Evolutionary conservation across 2,888 invertebrate genomes (phyloP).

Genomic region (Apamea monoglypha): DNA sequence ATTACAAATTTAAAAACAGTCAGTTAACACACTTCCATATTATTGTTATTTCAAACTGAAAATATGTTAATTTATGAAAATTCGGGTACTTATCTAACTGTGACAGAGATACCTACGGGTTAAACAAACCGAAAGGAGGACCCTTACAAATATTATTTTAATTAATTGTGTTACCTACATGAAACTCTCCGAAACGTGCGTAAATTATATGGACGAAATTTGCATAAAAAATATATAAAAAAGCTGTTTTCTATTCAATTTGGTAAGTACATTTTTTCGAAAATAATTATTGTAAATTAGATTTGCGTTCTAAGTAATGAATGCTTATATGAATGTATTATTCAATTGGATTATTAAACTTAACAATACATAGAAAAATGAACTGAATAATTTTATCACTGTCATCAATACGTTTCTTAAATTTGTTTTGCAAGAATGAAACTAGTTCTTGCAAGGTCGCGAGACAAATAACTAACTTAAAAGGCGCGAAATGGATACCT

Average conservation of each 20-base stretch:
- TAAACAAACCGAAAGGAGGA: slow-evolving; percentile 19
- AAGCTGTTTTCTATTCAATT: slow-evolving; percentile 2
- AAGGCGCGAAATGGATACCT: neutral
- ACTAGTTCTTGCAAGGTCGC: slow-evolving; percentile 22
- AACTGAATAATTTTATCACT: neutral
- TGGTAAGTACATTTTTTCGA: neutral
- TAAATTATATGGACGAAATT: slow-evolving; percentile 31
- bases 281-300: neutral
- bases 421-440: neutral
- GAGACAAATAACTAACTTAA: neutral
- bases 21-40: neutral
- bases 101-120: slow-evolving; percentile 42
- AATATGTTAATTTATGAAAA: slow-evolving; percentile 51
- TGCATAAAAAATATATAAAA: slow-evolving; percentile 17
- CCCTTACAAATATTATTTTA: slow-evolving; percentile 44
- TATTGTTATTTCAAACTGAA: slow-evolving; percentile 8
- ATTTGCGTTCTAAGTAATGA: neutral
- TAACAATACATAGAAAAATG: neutral
- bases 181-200: slow-evolving; percentile 17
- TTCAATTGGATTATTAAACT: neutral
- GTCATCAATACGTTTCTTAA: neutral
- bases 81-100: slow-evolving; percentile 29
- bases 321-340: neutral
- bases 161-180: slow-evolving; percentile 11
- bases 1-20: neutral